Percentiles rank a stretch among this genome's conserved stretches.
Conservation (phyloP, 2,113 vertebrate species). For the Cavia porcellus region DNA sequence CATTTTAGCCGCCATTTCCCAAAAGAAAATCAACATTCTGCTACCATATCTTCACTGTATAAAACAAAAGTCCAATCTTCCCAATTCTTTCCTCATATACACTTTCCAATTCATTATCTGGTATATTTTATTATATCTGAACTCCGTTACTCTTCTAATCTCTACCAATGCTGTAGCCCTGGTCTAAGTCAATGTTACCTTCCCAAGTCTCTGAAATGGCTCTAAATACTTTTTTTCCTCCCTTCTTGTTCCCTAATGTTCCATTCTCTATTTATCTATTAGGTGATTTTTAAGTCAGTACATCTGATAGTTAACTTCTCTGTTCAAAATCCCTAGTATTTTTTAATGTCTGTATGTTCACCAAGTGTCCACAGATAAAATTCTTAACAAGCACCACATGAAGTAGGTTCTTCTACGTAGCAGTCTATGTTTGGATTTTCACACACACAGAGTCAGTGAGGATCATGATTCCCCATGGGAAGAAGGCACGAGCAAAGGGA, state of each 20-base stretch:
- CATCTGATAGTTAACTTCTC: not conserved
- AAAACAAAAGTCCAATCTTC: not conserved
- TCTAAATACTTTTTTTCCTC: not conserved
- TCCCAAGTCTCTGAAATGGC: not conserved
- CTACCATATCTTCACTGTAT: not conserved
- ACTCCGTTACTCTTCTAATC: not conserved
- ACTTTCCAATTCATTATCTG: not conserved
- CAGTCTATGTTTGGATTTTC: not conserved
- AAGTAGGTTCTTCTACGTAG: not conserved
- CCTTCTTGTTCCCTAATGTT: not conserved
- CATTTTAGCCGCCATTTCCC: not conserved
- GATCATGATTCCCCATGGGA: not conserved
- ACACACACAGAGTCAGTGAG: not conserved
- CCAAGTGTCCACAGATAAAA: not conserved
- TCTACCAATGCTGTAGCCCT: rapidly evolving
- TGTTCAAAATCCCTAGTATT: not conserved
- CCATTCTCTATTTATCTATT: not conserved
- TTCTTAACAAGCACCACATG: not conserved
- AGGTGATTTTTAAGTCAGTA: not conserved
- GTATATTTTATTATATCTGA: rapidly evolving
- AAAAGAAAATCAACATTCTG: not conserved
- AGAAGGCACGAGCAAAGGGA: not conserved
- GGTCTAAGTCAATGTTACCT: not conserved
- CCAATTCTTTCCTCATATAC: not conserved
- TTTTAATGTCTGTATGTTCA: not conserved